A percentile compares a stretch with the other conserved stretches of the same genome.
These are phyloP conservation scores for Uromys caudimaculatus DNA, from an alignment of 2,797 vertebrate species.

Conservation along the genomic window DNA sequence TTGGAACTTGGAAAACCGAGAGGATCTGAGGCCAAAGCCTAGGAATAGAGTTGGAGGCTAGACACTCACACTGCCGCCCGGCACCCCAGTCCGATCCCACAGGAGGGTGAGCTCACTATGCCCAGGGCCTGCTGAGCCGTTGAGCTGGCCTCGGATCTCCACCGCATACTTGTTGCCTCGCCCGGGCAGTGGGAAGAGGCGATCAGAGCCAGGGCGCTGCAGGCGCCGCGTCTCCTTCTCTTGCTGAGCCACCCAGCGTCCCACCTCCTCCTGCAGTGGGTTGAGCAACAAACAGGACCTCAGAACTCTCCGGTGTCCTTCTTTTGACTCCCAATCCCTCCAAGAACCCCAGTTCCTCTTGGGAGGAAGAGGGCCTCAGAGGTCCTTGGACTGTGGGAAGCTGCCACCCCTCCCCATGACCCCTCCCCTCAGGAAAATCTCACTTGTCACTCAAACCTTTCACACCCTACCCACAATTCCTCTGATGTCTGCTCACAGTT, in stretches of 20 bases:
- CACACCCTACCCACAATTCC: background rate
- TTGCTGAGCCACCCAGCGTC: constrained; percentile 94
- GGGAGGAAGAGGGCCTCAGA: background rate
- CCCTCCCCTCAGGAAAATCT: background rate
- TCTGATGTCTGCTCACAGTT: background rate
- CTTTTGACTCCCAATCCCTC: constrained; percentile 32
- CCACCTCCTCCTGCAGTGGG: constrained; percentile 90
- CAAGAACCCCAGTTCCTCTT: constrained; percentile 89
- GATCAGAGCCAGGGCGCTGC: constrained; percentile 90
- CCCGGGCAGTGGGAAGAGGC: constrained; percentile 92
- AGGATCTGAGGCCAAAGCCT: background rate
- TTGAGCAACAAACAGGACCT: background rate
- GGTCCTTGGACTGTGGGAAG: background rate
- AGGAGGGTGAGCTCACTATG: constrained; percentile 95
- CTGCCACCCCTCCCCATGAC: background rate
- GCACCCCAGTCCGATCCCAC: constrained; percentile 94
- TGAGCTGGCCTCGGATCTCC: constrained; percentile 94
- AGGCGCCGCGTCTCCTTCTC: constrained; percentile 92
- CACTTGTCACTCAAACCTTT: background rate
- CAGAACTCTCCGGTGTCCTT: background rate
- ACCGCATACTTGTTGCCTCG: constrained; percentile 94
- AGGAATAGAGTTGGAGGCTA: background rate
- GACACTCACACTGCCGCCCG: constrained; percentile 93
- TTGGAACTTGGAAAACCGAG: background rate
- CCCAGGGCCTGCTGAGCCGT: constrained; percentile 94